Evolutionary conservation across 2,113 vertebrate species (phyloP).

Genomic region (Mola mola): DNA sequence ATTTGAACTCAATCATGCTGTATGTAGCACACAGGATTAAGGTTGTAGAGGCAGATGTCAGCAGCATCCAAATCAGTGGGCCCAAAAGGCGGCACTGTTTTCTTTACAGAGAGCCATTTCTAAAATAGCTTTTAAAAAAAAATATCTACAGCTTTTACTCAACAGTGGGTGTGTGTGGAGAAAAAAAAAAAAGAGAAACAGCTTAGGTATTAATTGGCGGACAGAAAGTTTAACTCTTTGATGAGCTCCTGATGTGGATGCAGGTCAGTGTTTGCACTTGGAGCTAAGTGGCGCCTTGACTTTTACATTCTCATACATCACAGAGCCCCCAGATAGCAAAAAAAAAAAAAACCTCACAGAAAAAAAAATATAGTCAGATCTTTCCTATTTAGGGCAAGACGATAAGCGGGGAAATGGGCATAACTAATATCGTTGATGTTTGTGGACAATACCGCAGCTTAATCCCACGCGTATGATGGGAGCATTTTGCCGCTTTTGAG

Average conservation of each 20-base stretch:
- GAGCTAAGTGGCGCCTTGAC: slow-evolving; percentile 24
- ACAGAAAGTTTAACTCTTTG: slow-evolving; percentile 47
- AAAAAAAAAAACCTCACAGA: no score
- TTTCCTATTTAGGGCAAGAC: slow-evolving; percentile 45
- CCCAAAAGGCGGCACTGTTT: slow-evolving; percentile 49
- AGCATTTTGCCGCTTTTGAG: slow-evolving; percentile 21
- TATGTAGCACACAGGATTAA: slow-evolving; percentile 59
- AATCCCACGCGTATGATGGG: slow-evolving; percentile 30
- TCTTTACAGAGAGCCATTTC: slow-evolving; percentile 47
- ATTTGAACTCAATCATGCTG: slow-evolving; percentile 62
- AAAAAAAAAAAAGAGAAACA: not conserved
- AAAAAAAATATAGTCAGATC: slow-evolving; percentile 45
- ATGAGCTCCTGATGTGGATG: slow-evolving; percentile 46
- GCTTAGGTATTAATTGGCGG: slow-evolving; percentile 19
- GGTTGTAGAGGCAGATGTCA: slow-evolving; percentile 66
- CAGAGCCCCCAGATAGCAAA: slow-evolving; percentile 36
- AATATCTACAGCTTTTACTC: not conserved
- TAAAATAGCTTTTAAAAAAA: slow-evolving; percentile 23
- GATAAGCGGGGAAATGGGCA: slow-evolving; percentile 36
- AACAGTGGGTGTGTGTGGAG: not conserved
- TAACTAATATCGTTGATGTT: slow-evolving; percentile 60
- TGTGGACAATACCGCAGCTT: slow-evolving; percentile 41
- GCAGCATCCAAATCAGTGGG: slow-evolving; percentile 49
- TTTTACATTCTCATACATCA: slow-evolving; percentile 54
- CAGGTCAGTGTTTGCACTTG: slow-evolving; percentile 45